These are phyloP conservation scores for Oscheius onirici DNA, from an alignment of 2,888 invertebrate species.

Conservation along the genomic window DNA sequence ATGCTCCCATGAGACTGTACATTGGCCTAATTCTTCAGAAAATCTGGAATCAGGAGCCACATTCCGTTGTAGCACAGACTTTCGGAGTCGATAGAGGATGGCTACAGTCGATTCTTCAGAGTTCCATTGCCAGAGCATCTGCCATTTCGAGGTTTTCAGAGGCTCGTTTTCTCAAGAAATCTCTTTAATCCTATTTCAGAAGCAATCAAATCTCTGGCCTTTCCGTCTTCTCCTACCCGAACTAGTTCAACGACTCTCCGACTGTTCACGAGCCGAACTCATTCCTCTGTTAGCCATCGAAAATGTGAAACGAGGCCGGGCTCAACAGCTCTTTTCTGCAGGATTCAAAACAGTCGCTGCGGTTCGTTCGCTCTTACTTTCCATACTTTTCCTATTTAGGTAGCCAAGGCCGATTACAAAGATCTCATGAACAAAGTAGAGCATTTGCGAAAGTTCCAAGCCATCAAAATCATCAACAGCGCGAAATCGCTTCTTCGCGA, in stretches of 20 bases:
- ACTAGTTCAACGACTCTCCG: slow-evolving; percentile 81
- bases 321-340: slow-evolving; percentile 83
- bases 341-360: slow-evolving; percentile 78
- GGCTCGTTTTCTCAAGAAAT: slow-evolving; percentile 70
- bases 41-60: slow-evolving; percentile 73
- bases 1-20: slow-evolving; percentile 80
- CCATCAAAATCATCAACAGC: slow-evolving; percentile 84
- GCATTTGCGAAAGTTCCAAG: slow-evolving; percentile 73
- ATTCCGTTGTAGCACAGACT: slow-evolving; percentile 77
- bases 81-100: slow-evolving; percentile 82
- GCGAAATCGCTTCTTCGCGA: slow-evolving; percentile 77
- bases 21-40: slow-evolving; percentile 86
- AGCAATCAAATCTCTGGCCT: slow-evolving; percentile 84
- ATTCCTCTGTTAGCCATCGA: slow-evolving; percentile 87
- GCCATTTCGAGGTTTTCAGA: slow-evolving; percentile 84
- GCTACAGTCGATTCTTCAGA: slow-evolving; percentile 82
- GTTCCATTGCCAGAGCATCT: slow-evolving; percentile 81
- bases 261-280: slow-evolving; percentile 85
- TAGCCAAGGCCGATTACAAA: slow-evolving; percentile 23
- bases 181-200: slow-evolving; percentile 72
- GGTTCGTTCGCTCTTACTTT: slow-evolving; percentile 33
- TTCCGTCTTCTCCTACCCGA: slow-evolving; percentile 81
- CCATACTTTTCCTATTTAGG: neutral
- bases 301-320: slow-evolving; percentile 86
- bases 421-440: slow-evolving; percentile 78